Percentiles rank a stretch among this genome's conserved stretches.
Conservation (phyloP, 2,888 invertebrate species). For the Lasius platythorax region DNA sequence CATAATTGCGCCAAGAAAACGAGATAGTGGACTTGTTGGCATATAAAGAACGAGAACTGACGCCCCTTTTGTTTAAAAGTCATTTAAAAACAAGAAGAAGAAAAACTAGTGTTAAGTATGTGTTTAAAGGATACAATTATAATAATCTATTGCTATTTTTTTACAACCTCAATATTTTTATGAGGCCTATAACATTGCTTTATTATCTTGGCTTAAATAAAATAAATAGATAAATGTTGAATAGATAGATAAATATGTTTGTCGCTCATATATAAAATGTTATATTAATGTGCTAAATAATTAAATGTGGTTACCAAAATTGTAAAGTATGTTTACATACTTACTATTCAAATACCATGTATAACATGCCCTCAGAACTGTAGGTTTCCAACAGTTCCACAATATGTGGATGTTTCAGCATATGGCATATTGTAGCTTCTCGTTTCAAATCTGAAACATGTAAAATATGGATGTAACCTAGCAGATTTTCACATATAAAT, state of each 20-base stretch:
- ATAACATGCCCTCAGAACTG: slow-evolving; percentile 99
- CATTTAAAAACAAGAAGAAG: slow-evolving; percentile 1
- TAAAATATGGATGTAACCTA: slow-evolving; percentile 18
- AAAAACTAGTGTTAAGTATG: slow-evolving; percentile 10
- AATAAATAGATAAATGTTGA: not conserved
- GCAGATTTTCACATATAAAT: not conserved
- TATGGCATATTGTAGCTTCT: slow-evolving; percentile 99
- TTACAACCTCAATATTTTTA: slow-evolving; percentile 8
- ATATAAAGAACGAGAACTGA: slow-evolving; percentile 47
- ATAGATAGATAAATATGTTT: not conserved
- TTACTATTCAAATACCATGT: slow-evolving; percentile 99
- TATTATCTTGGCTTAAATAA: not conserved
- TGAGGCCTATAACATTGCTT: not conserved
- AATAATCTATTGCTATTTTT: not conserved
- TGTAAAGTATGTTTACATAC: slow-evolving; percentile 85
- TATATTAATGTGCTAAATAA: not conserved
- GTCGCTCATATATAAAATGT: not conserved
- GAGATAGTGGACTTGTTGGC: slow-evolving; percentile 20
- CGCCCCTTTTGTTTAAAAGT: slow-evolving; percentile 33
- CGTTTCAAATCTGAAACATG: slow-evolving; percentile 96
- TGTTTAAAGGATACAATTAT: slow-evolving; percentile 20
- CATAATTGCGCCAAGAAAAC: slow-evolving; percentile 21
- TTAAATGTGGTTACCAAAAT: not conserved
- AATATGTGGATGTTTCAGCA: slow-evolving; percentile 99
- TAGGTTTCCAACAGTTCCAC: slow-evolving; percentile 99